Conservation (phyloP, 2,113 vertebrate genomes). For the Gymnorhina tibicen region DNA sequence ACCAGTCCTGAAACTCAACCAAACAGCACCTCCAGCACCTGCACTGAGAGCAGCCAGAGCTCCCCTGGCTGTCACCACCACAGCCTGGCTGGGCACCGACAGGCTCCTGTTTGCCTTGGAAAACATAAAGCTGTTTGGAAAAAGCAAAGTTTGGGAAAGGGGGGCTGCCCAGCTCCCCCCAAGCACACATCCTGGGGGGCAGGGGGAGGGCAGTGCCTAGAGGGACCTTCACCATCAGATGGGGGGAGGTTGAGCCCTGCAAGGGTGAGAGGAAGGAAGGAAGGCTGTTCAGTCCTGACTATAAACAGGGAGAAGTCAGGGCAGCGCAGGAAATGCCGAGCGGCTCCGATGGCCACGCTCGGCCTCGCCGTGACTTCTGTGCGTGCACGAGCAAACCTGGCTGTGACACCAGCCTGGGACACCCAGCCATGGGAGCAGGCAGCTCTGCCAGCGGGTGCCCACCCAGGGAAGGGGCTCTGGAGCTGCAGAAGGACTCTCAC, state of each 20-base stretch:
- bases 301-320: not conserved
- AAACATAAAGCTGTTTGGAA: not conserved
- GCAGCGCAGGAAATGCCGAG: not conserved
- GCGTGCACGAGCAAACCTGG: rapidly evolving
- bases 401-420: not conserved
- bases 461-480: not conserved
- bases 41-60: not conserved
- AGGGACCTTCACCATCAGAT: not conserved
- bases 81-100: rapidly evolving
- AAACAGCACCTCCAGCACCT: not conserved
- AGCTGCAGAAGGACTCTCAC: not conserved
- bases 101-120: not conserved
- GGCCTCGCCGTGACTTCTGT: rapidly evolving
- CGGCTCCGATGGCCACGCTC: rapidly evolving
- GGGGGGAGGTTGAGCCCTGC: rapidly evolving
- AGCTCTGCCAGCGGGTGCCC: not conserved
- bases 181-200: rapidly evolving
- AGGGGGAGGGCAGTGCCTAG: rapidly evolving
- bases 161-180: no score
- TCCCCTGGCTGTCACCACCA: rapidly evolving
- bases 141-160: not conserved
- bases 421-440: not conserved
- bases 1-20: not conserved
- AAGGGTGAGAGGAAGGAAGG: not conserved
- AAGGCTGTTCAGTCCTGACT: not conserved